Base-by-base conservation (phyloP, 2,797 vertebrate species). In the Syngnathus acus region DNA sequence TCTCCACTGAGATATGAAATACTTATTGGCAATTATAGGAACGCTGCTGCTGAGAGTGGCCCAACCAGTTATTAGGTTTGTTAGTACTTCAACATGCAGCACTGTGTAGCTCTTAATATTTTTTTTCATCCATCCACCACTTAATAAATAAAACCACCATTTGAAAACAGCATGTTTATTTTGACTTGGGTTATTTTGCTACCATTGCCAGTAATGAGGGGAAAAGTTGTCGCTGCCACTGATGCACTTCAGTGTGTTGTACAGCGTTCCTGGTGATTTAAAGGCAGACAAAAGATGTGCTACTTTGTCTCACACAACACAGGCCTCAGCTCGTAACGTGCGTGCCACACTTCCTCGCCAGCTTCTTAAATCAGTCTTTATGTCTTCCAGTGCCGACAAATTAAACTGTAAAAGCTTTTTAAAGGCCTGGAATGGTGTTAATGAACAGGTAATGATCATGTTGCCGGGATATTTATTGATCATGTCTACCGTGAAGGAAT, bases 391-490 rank as follows among this genome's bases (percentile, higher is more conserved):
- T 40, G 55, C 5, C 40, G 57, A 55, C 70, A 26, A 72, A 74
- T 68, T 54, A 47, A 70, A 66, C 51, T 40, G 39, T 66, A 42
- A 67, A 67, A 66, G 55, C 69, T 66, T 72, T 74, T 70, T 62
- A 68, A 80, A 76, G 61, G 60, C 21, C 65, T 53, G 72, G 59
- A 72, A 71, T 63, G 0, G 11, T 67, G 65, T 69, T 72, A 73
- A 82, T 75, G 57, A 74, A 74, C 26, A 32, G 73, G 68, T 58
- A 69, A 72, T 68, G 64, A 68, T 58, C 51, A 50, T 38, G 39
- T 79, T 67, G 78, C 60, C 23, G 21, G 48, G 47, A 54, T 65
- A 70, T 79, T 69, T 65, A 70, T 78, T 68, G 73, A 74, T 79
- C 68, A 65, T 67, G 65, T 76, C 67, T 62, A 53, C 64, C 67